A percentile compares a stretch with the other conserved stretches of the same genome.
Evolutionary conservation across 2,113 vertebrate species (phyloP).

Genomic region (Odontesthes bonariensis): DNA sequence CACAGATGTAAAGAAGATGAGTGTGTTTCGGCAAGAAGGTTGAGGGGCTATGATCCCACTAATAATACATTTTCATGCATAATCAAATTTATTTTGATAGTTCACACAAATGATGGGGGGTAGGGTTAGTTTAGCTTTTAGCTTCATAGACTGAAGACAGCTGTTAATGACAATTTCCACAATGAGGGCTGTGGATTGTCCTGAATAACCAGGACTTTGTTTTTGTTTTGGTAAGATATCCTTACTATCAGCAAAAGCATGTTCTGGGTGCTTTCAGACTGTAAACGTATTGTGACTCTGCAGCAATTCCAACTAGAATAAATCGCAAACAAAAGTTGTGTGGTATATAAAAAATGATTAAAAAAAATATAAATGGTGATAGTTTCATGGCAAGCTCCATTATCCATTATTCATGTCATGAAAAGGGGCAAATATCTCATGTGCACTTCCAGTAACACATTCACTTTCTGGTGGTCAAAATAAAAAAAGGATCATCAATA

Average conservation of each 20-base stretch:
- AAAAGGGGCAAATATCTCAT: too few relatives aligned
- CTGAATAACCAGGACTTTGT: background rate
- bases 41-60: conserved; percentile 2
- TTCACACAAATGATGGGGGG: background rate
- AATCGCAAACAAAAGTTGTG: too few relatives aligned
- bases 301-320: background rate
- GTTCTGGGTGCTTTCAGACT: background rate
- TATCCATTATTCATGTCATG: too few relatives aligned
- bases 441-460: too few relatives aligned
- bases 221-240: background rate
- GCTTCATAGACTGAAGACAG: too few relatives aligned
- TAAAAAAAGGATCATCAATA: too few relatives aligned
- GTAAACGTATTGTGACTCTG: background rate
- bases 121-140: too few relatives aligned
- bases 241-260: background rate
- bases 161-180: background rate
- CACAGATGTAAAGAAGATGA: conserved; percentile 22
- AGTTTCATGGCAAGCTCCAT: too few relatives aligned
- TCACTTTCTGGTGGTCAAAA: too few relatives aligned
- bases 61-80: background rate
- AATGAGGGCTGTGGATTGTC: background rate
- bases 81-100: background rate
- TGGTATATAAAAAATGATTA: too few relatives aligned
- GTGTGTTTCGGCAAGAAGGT: conserved; percentile 1
- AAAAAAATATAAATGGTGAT: too few relatives aligned